Percentiles rank a stretch among this genome's conserved stretches.
These are phyloP conservation scores for Sclerodermus sp. DNA, from an alignment of 2,888 invertebrate genomes.

Conservation along the genomic window DNA sequence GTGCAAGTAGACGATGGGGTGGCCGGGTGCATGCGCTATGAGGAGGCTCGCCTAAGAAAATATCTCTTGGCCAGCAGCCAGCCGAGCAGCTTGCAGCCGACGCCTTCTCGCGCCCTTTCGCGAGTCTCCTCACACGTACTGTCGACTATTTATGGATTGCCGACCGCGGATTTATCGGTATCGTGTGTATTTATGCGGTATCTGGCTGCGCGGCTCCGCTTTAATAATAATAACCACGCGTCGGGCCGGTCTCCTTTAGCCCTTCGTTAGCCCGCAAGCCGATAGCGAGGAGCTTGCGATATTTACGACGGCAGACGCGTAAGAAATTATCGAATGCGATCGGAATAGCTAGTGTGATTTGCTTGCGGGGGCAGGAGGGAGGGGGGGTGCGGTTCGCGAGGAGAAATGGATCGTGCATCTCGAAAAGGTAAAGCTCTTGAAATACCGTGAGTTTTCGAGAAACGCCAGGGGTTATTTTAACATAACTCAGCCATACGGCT, in stretches of 20 bases:
- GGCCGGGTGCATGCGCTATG: constrained; percentile 36
- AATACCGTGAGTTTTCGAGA: too few relatives aligned
- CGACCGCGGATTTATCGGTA: constrained; percentile 44
- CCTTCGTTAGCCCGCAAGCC: too few relatives aligned
- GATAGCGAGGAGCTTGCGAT: too few relatives aligned
- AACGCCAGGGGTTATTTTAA: too few relatives aligned
- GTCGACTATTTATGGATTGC: constrained; percentile 42
- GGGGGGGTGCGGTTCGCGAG: too few relatives aligned
- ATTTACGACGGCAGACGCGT: too few relatives aligned
- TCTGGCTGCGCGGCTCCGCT: not conserved
- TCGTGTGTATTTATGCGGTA: constrained; percentile 31
- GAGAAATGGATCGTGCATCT: too few relatives aligned
- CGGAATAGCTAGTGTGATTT: too few relatives aligned
- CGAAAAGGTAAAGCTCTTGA: too few relatives aligned
- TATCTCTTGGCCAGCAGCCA: constrained; percentile 46
- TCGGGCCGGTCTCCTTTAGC: not conserved
- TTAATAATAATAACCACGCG: constrained; percentile 4
- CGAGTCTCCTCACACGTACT: constrained; percentile 8
- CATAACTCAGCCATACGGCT: too few relatives aligned
- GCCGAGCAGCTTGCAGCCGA: constrained; percentile 13
- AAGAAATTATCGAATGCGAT: too few relatives aligned
- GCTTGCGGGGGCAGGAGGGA: too few relatives aligned
- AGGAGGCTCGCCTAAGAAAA: constrained; percentile 32
- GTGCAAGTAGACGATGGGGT: constrained; percentile 32
- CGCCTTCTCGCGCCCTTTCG: constrained; percentile 16